These are phyloP conservation scores for Magallana ariakensis DNA, from an alignment of 1,140 invertebrate genomes.

Conservation along the genomic window DNA sequence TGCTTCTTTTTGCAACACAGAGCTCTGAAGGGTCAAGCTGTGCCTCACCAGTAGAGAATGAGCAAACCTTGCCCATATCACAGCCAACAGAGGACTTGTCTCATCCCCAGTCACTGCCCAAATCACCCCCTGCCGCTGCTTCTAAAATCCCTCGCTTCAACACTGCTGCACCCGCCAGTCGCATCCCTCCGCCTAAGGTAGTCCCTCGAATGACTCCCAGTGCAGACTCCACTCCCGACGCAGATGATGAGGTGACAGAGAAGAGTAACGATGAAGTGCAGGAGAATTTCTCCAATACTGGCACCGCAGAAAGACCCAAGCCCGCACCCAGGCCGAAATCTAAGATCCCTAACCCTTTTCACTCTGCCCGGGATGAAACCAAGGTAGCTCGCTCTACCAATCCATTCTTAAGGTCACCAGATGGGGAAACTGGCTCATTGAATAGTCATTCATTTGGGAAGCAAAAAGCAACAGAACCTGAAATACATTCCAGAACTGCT, in stretches of 20 bases:
- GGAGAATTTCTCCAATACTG: neutral
- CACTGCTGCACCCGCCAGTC: neutral
- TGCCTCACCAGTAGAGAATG: slow-evolving; percentile 41
- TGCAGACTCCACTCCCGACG: neutral
- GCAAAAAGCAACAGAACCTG: slow-evolving; percentile 8
- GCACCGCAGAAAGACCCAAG: slow-evolving; percentile 25
- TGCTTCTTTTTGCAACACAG: slow-evolving; percentile 40
- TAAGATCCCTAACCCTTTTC: slow-evolving; percentile 14
- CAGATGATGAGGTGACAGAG: neutral
- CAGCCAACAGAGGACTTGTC: slow-evolving; percentile 15
- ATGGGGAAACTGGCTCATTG: slow-evolving; percentile 37
- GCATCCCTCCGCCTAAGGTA: neutral
- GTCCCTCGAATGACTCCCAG: neutral
- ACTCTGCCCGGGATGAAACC: slow-evolving; percentile 13
- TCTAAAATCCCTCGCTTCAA: slow-evolving; percentile 35
- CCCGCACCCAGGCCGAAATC: slow-evolving; percentile 26
- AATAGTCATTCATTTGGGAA: slow-evolving; percentile 38
- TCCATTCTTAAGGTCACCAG: slow-evolving; percentile 9
- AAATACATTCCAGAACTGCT: neutral
- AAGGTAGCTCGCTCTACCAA: slow-evolving; percentile 33
- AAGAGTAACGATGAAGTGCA: slow-evolving; percentile 14
- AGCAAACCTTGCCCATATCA: neutral
- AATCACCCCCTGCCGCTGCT: slow-evolving; percentile 11
- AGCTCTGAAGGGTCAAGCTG: slow-evolving; percentile 33
- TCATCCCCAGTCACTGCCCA: neutral